Evolutionary conservation across 2,797 vertebrate genomes (phyloP).

Genomic region (Sylvilagus floridanus): DNA sequence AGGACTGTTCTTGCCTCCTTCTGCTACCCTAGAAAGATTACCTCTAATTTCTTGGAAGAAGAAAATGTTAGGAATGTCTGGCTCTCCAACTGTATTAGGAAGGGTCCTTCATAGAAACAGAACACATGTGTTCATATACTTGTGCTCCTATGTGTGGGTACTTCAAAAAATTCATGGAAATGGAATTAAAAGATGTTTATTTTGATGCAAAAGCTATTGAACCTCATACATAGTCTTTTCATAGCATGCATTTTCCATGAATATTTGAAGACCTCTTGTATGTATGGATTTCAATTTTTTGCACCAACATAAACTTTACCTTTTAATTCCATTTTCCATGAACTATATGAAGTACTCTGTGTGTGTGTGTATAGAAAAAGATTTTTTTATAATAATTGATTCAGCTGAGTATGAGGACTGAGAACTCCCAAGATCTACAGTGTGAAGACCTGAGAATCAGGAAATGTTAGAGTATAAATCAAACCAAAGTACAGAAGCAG

Average conservation of each 20-base stretch:
- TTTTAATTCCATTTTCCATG: too few species aligned
- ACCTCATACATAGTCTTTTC: too few species aligned
- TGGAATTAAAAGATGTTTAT: too few species aligned
- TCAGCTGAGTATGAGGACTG: background rate
- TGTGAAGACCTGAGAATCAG: background rate
- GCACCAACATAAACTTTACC: too few species aligned
- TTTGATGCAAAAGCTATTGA: too few species aligned
- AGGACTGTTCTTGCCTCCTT: background rate
- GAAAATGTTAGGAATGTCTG: background rate
- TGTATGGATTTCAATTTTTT: too few species aligned
- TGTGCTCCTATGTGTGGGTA: too few species aligned
- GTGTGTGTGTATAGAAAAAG: background rate
- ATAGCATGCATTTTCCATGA: too few species aligned
- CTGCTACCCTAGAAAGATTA: background rate
- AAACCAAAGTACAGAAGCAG: background rate
- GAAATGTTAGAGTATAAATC: background rate
- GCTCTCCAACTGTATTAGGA: background rate
- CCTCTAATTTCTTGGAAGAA: background rate
- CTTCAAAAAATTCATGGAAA: too few species aligned
- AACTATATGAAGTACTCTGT: background rate
- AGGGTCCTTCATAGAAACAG: background rate
- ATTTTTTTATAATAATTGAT: background rate
- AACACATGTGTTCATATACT: too few species aligned
- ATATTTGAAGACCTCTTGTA: too few species aligned
- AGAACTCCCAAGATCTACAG: background rate